phyloP scores from a whole-genome alignment of 2,797 vertebrate species.

The Sebastes elongatus region DNA sequence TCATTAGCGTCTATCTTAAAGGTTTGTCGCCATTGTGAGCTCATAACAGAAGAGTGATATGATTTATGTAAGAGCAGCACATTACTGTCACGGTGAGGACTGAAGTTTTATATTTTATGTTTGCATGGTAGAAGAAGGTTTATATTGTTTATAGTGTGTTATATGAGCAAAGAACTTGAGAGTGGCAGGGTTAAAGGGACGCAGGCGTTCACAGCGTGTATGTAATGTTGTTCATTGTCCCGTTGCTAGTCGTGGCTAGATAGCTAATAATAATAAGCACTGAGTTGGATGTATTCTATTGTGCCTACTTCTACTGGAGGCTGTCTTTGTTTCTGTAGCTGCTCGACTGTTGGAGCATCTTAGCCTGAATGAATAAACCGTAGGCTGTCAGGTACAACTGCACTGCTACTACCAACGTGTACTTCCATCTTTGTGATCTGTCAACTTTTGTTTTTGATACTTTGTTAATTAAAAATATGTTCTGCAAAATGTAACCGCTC shows the following conservation, averaged over 20 bases:
- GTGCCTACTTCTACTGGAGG: conserved; percentile 34
- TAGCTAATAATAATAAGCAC: conserved; percentile 2
- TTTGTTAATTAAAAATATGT: conserved; percentile 68
- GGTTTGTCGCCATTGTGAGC: background rate
- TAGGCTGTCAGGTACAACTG: conserved; percentile 30
- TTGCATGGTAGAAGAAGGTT: conserved; percentile 8
- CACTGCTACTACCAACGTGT: conserved; percentile 45
- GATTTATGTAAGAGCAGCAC: background rate
- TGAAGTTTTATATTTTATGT: conserved; percentile 24
- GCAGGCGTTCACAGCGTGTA: conserved; percentile 66
- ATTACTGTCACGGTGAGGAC: conserved; percentile 9
- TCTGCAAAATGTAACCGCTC: background rate
- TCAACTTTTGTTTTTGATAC: conserved; percentile 73
- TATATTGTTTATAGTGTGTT: background rate
- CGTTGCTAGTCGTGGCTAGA: background rate
- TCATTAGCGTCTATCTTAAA: background rate
- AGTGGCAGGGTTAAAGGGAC: conserved; percentile 52
- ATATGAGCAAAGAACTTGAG: background rate
- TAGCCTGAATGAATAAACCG: conserved; percentile 11
- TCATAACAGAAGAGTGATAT: background rate
- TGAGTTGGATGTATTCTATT: background rate
- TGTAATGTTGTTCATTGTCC: conserved; percentile 24
- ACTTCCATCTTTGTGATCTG: conserved; percentile 42
- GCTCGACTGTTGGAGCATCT: conserved; percentile 5
- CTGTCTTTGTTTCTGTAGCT: background rate